These are phyloP conservation scores for Colletes collaris DNA, from an alignment of 2,888 invertebrate species.

Conservation along the genomic window DNA sequence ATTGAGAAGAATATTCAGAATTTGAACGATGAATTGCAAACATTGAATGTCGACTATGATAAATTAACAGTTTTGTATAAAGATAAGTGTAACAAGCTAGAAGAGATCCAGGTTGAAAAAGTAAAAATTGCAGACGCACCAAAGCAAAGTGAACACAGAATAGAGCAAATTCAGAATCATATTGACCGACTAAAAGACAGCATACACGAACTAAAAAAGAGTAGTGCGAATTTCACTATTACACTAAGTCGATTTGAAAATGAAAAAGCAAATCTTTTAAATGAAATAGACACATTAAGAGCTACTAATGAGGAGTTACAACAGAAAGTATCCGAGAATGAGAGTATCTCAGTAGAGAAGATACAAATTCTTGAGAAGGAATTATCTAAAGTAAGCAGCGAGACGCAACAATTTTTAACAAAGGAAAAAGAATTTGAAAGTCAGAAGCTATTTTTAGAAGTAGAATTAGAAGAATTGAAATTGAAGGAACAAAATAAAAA, in stretches of 20 bases:
- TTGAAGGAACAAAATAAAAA: conserved; percentile 57
- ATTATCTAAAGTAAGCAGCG: conserved; percentile 53
- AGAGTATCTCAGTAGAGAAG: conserved; percentile 30
- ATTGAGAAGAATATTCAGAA: conserved; percentile 75
- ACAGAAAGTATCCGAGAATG: conserved; percentile 49
- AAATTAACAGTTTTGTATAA: conserved; percentile 69
- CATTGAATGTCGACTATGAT: conserved; percentile 69
- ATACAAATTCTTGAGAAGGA: conserved; percentile 55
- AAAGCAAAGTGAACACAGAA: conserved; percentile 51
- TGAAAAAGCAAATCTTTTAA: conserved; percentile 41
- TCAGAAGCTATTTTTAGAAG: conserved; percentile 66
- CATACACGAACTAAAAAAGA: conserved; percentile 46
- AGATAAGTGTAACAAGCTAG: conserved; percentile 74
- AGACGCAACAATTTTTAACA: conserved; percentile 52
- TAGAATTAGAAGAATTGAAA: conserved; percentile 65
- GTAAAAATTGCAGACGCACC: conserved; percentile 11
- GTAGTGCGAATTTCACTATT: conserved; percentile 13
- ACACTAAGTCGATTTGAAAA: conserved; percentile 32
- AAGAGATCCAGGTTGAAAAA: conserved; percentile 64
- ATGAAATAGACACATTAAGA: conserved; percentile 69
- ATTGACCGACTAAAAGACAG: conserved; percentile 64
- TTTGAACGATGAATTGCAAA: conserved; percentile 72
- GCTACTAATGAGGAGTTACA: conserved; percentile 58
- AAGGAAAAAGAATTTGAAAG: conserved; percentile 59
- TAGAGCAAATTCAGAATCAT: conserved; percentile 67